Conservation (phyloP, 2,113 vertebrate genomes). For the Xerus inauris region DNA sequence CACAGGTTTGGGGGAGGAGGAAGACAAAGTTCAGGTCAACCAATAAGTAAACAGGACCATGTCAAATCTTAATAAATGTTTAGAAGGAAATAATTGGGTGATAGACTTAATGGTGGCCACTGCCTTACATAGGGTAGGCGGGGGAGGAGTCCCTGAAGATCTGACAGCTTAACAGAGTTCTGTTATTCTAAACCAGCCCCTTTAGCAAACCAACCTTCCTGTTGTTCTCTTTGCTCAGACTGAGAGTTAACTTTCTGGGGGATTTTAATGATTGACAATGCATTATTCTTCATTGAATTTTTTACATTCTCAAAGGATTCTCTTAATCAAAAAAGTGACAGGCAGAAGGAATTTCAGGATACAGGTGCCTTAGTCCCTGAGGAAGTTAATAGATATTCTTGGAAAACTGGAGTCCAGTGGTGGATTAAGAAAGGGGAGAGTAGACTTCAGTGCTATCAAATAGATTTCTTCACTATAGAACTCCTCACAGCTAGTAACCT, state of each 20-base stretch:
- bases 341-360: slow-evolving; percentile 32
- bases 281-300: slow-evolving; percentile 24
- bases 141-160: neutral
- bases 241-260: neutral
- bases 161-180: neutral
- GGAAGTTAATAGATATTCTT: neutral
- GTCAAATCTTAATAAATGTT: neutral
- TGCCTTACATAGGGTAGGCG: neutral
- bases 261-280: neutral
- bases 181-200: neutral
- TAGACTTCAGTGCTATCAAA: neutral
- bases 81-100: slow-evolving; percentile 18
- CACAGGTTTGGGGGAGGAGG: neutral
- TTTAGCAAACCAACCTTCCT: slow-evolving; percentile 11
- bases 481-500: neutral
- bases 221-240: neutral
- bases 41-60: neutral
- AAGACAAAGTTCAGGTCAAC: neutral
- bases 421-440: neutral
- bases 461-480: neutral
- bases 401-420: neutral
- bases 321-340: slow-evolving; percentile 42
- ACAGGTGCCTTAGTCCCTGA: neutral
- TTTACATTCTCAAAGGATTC: slow-evolving; percentile 26
- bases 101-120: neutral